Conservation (phyloP, 2,113 vertebrate species). For the Corythornis cristatus region DNA sequence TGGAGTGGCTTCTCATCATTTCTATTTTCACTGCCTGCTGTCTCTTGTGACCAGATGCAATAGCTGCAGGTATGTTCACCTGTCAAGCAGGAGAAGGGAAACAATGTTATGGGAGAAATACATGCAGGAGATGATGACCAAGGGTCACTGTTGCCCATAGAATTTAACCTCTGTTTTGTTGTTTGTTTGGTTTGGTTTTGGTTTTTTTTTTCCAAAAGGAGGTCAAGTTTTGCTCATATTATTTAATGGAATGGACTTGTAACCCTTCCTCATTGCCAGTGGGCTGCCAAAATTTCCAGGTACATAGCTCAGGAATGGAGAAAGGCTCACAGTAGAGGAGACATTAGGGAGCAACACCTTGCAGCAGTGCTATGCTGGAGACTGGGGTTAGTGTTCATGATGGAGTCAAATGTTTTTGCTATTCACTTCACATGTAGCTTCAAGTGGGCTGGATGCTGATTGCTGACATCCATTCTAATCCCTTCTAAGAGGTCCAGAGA, state of each 20-base stretch:
- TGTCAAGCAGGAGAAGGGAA: neutral
- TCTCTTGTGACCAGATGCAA: neutral
- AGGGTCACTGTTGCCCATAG: neutral
- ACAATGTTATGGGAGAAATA: neutral
- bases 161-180: neutral
- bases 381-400: neutral
- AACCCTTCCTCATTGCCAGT: neutral
- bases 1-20: neutral
- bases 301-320: neutral
- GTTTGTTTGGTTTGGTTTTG: too few species aligned
- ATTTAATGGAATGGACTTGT: neutral
- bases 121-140: neutral
- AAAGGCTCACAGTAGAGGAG: neutral
- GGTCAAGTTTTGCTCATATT: neutral
- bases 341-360: neutral
- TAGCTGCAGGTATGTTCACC: neutral
- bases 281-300: neutral
- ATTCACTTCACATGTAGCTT: accelerated
- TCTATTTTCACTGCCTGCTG: neutral
- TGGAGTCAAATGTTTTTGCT: neutral
- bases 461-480: neutral
- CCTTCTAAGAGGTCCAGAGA: neutral
- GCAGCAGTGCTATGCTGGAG: neutral
- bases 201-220: neutral
- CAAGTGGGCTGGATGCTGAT: neutral